Base-by-base conservation (phyloP, 2,113 vertebrate species). In the Tympanuchus pallidicinctus region DNA sequence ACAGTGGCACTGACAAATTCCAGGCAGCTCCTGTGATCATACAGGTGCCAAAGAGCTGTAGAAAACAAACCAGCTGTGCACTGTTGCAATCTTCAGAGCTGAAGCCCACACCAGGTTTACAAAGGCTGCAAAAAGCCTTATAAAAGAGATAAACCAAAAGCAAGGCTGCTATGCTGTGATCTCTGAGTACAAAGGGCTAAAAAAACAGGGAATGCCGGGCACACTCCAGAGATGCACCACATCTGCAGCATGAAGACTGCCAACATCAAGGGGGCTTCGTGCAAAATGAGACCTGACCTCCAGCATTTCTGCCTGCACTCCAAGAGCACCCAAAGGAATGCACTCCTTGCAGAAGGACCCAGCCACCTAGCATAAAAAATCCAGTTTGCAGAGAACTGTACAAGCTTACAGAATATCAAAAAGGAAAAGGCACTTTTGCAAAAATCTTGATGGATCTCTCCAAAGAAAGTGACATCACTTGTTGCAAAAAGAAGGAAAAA, bases 391-490 rank as follows among this genome's bases (percentile, higher is more conserved):
- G 5, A 76, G 57, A 90, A 70, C 5, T 25, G 13, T 30, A n/a
- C 9, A 86, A 79, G 47, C 8, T 25, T 52, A 27, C 14, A 61
- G n/a, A 66, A 80, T 65, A 48, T 48, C 36, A 66, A 48, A 70
- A 74, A 21, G 5, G 30, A 50, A 80, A 74, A 6, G 18, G 2
- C 17, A 8, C 43, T 30, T 54, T 38, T 27, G 61, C 36, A 36
- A 69, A 63, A 11, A 34, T 19, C 45, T 19, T 43, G 32, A 89
- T 43, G 17, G 4, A 59, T 19, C 42, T 70, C 27, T n/a, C n/a
- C 43, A 75, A 4, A 0, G 1, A 0, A 0, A n/a, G 38, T 24
- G 11, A 38, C 6, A 1, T 19, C 20, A 57, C 3, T 10, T 9
- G 30, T 16, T 36, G 25, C 1, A 6, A 63, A 32, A 40, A 6